Base-by-base conservation (phyloP, 1,140 invertebrate species). In the Drosophila willistoni region DNA sequence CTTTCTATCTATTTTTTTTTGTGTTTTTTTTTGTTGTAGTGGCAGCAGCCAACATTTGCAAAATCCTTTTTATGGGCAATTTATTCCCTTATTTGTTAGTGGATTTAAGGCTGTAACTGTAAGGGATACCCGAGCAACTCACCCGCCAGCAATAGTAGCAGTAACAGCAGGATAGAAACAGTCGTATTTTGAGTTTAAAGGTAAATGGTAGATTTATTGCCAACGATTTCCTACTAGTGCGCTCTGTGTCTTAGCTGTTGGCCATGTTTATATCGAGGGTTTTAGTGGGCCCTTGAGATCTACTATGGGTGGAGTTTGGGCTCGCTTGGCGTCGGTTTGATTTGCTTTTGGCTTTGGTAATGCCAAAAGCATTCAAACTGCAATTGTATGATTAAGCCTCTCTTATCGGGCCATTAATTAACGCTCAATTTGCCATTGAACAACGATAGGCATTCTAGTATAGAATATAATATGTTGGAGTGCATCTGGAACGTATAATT, bases 1-100 rank as follows among this genome's bases (percentile, higher is more conserved):
- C 83, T 86, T 81, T 78, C 78, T 17, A 44, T 44, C 14, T 44
- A n/a, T 44, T 14, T 17, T 44, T 44, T 17, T 14, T 19, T 17
- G 1, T 4, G 33, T 33, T 36, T 76, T 83, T 73, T 47, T 47
- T 7, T 47, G 42, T 84, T 80, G 68, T 77, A 79, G 83, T 86
- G 79, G 83, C 79, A 86, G 70, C 34, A 86, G 70, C 41, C 79
- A 77, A 84, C 83, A 87, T 86, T 86, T 87, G 83, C 77, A 82
- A 86, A 86, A 86, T 86, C 83, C 83, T 86, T 86, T 86, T 86
- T 86, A 86, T 86, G 83, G 83, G 76, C 83, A 83, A 86, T 86
- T 86, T 86, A 86, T 86, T 86, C 79, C 83, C 79, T 86, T 86
- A 87, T 86, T 86, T 86, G 83, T 86, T 86, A 86, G 83, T 86